A percentile compares a stretch with the other conserved stretches of the same genome.
Conservation (phyloP, 2,888 invertebrate species). For the Elmis aenea region DNA sequence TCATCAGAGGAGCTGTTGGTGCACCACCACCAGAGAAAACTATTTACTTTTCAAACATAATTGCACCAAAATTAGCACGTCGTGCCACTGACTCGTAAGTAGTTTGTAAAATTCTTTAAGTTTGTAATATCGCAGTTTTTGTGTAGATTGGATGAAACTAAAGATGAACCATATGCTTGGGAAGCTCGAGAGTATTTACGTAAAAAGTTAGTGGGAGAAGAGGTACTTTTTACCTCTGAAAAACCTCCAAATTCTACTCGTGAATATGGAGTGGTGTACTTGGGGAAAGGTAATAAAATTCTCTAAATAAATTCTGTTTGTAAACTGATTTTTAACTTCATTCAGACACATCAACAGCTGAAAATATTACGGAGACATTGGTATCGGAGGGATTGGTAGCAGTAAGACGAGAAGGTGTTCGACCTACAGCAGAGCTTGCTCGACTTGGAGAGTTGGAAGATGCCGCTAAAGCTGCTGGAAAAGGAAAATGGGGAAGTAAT, state of each 20-base stretch:
- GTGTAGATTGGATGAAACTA: constrained; percentile 61
- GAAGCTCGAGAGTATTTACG: constrained; percentile 93
- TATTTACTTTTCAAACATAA: constrained; percentile 83
- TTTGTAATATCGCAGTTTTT: not conserved
- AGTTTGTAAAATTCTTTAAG: not conserved
- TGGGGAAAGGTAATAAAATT: constrained; percentile 65
- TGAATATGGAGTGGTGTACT: constrained; percentile 82
- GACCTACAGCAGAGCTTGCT: constrained; percentile 60
- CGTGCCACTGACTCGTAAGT: constrained; percentile 57
- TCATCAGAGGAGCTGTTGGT: constrained; percentile 82
- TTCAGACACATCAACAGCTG: constrained; percentile 59
- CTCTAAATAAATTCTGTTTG: constrained; percentile 16
- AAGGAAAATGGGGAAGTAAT: constrained; percentile 67
- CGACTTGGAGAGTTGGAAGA: constrained; percentile 83
- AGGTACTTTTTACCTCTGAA: constrained; percentile 80
- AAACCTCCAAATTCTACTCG: constrained; percentile 78
- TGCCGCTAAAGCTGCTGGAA: constrained; percentile 78
- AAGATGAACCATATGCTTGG: constrained; percentile 95
- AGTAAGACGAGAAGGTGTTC: constrained; percentile 66
- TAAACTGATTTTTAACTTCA: constrained; percentile 17
- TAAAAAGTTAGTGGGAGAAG: constrained; percentile 86
- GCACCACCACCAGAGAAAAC: constrained; percentile 91
- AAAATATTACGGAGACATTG: constrained; percentile 84
- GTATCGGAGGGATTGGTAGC: constrained; percentile 86
- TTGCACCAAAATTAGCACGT: constrained; percentile 86